Percentiles rank a stretch among this genome's conserved stretches.
Conservation (phyloP, 1,140 invertebrate genomes). For the Arctopsyche grandis region DNA sequence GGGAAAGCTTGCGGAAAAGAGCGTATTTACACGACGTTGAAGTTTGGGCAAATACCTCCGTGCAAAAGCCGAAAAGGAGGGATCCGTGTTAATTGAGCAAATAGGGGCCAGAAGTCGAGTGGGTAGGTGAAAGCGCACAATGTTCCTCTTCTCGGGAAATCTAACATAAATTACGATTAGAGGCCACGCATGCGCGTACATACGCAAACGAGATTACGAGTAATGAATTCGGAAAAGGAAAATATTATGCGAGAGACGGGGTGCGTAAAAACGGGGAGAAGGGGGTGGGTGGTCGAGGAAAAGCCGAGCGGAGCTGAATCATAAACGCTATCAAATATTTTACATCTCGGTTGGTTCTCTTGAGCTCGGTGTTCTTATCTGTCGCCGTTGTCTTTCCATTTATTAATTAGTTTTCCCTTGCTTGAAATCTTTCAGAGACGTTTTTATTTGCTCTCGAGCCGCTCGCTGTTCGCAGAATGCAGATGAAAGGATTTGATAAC, state of each 20-base stretch:
- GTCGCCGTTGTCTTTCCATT: slow-evolving; percentile 14
- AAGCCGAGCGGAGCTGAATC: neutral
- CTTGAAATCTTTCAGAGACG: neutral
- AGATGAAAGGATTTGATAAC: neutral
- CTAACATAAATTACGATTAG: neutral
- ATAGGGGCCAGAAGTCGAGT: neutral
- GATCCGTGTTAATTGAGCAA: neutral
- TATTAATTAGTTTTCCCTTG: slow-evolving; percentile 19
- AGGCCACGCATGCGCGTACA: neutral
- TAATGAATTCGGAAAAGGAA: neutral
- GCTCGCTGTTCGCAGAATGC: neutral
- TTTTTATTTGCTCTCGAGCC: slow-evolving; percentile 2
- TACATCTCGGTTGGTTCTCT: neutral
- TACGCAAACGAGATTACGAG: neutral
- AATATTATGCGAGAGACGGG: neutral
- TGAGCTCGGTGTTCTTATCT: neutral
- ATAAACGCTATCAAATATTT: slow-evolving; percentile 12
- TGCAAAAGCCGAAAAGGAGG: slow-evolving; percentile 3
- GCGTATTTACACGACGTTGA: neutral
- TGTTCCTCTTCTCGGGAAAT: neutral
- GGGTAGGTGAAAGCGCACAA: neutral
- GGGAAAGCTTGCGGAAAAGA: neutral
- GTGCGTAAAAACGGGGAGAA: neutral
- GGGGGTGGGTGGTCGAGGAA: neutral
- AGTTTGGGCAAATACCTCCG: neutral